Evolutionary conservation across 2,888 invertebrate species (phyloP).

Genomic region (Mesodorylaimus sp.): DNA sequence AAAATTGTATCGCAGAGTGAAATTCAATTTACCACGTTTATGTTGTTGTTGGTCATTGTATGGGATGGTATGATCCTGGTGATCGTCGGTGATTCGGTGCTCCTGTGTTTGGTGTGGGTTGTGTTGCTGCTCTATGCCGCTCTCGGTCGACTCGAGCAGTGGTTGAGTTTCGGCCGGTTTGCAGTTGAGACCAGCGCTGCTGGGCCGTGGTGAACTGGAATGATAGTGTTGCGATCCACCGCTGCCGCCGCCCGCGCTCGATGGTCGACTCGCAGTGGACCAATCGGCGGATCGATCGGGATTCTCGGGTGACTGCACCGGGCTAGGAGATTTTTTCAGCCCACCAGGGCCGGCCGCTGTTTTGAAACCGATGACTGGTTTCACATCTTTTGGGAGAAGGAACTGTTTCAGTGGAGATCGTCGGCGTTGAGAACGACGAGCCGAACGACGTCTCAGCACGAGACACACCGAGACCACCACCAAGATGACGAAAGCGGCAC

Average conservation of each 20-base stretch:
- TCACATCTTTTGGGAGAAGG: slow-evolving; percentile 7
- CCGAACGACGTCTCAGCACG: background rate
- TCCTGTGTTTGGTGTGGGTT: background rate
- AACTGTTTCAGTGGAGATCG: slow-evolving; percentile 13
- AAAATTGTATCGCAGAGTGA: slow-evolving; percentile 22
- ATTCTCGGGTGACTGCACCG: slow-evolving; percentile 20
- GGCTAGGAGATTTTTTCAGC: slow-evolving; percentile 19
- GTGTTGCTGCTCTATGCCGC: background rate
- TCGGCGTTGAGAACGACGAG: background rate
- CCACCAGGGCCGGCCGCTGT: slow-evolving; percentile 20
- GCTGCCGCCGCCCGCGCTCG: slow-evolving; percentile 1
- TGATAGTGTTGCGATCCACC: no score
- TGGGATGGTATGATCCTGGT: no score
- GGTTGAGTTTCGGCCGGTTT: background rate
- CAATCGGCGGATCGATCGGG: no score
- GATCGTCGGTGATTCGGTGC: background rate
- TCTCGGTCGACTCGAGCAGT: background rate
- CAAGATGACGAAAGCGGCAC: slow-evolving; percentile 8
- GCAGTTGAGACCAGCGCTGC: no score
- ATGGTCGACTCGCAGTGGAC: no score
- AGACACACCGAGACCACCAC: slow-evolving; percentile 5
- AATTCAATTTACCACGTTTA: slow-evolving; percentile 22
- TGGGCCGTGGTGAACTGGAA: no score
- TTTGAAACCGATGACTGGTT: slow-evolving; percentile 17
- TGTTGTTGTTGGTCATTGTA: no score